Conservation (phyloP, 2,113 vertebrate species). For the Cyprinodon variegatus region DNA sequence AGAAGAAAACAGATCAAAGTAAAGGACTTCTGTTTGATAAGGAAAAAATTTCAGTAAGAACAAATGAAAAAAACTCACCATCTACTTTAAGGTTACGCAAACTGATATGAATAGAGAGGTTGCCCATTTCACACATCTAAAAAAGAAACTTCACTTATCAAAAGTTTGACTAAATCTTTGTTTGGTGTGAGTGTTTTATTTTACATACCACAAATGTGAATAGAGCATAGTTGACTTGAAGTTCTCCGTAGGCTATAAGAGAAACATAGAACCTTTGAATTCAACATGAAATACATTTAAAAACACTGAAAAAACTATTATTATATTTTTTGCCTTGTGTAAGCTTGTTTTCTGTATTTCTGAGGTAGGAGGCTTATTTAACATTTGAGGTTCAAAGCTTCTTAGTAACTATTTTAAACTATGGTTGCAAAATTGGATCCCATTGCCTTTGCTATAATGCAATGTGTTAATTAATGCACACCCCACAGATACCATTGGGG, state of each 20-base stretch:
- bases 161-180: not conserved
- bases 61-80: constrained; percentile 71
- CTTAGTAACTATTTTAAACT: too few species aligned
- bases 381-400: not conserved
- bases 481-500: too few species aligned
- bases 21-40: not conserved
- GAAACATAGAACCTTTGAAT: constrained; percentile 4
- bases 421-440: too few species aligned
- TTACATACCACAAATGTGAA: constrained; percentile 85
- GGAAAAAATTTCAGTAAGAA: not conserved
- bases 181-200: not conserved
- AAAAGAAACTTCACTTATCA: constrained; percentile 28
- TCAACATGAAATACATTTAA: not conserved
- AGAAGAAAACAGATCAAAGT: not conserved
- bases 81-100: constrained; percentile 82
- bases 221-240: constrained; percentile 84
- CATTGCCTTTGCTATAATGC: too few species aligned
- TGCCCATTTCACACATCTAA: constrained; percentile 88
- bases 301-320: not conserved
- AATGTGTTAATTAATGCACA: too few species aligned
- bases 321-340: not conserved
- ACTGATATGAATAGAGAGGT: constrained; percentile 87
- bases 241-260: constrained; percentile 84
- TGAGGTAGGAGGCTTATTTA: not conserved
- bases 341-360: not conserved